Evolutionary conservation across 2,797 vertebrate species (phyloP).

Genomic region (Danio kyathit): DNA sequence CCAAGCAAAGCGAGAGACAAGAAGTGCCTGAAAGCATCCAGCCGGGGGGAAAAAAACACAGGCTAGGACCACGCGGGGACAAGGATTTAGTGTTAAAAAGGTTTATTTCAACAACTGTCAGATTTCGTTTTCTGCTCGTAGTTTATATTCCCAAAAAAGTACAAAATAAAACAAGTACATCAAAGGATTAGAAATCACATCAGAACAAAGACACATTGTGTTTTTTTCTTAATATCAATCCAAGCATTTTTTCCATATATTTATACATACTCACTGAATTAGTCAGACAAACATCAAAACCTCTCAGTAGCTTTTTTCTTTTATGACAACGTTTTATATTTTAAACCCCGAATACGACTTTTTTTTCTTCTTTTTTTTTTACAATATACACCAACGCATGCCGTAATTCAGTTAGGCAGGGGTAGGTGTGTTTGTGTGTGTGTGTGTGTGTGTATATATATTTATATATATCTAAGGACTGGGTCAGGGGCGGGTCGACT

Average conservation of each 20-base stretch:
- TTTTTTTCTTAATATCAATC: conserved; percentile 81
- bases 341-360: conserved; percentile 79
- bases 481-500: conserved; percentile 51
- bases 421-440: conserved; percentile 64
- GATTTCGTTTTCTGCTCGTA: conserved; percentile 78
- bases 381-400: conserved; percentile 98
- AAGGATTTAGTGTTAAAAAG: conserved; percentile 86
- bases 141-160: conserved; percentile 91
- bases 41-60: conserved; percentile 39
- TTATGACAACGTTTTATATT: conserved; percentile 68
- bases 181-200: conserved; percentile 95
- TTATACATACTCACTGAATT: conserved; percentile 87
- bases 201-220: conserved; percentile 85
- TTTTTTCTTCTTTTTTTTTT: conserved; percentile 82
- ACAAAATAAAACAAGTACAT: conserved; percentile 92
- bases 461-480: conserved; percentile 53
- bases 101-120: conserved; percentile 93
- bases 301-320: conserved; percentile 75
- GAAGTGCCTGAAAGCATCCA: background rate
- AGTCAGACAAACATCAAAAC: conserved; percentile 87
- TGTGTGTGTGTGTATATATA: conserved; percentile 55
- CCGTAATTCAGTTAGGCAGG: conserved; percentile 78
- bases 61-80: conserved; percentile 70
- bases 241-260: conserved; percentile 81
- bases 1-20: conserved; percentile 18